A percentile compares a stretch with the other conserved stretches of the same genome.
phyloP scores from a whole-genome alignment of 2,113 vertebrate genomes.

The Leptodactylus fuscus region DNA sequence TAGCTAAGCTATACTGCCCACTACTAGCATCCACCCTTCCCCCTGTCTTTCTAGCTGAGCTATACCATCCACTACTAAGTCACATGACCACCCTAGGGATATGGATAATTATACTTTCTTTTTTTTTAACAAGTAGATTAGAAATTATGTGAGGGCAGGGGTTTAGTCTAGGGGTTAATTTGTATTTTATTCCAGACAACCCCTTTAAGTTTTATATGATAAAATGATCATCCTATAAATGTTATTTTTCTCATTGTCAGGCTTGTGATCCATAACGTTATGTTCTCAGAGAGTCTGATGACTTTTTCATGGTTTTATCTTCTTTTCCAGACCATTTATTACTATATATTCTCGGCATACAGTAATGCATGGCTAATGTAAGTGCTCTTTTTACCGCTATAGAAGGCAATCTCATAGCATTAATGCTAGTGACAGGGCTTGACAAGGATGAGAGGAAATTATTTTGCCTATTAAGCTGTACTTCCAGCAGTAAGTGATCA shows the following conservation, averaged over 20 bases:
- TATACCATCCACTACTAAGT: too few species aligned
- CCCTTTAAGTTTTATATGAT: neutral
- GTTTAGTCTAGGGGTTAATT: too few species aligned
- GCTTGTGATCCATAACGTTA: conserved; percentile 1
- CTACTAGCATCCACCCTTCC: too few species aligned
- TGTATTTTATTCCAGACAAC: too few species aligned
- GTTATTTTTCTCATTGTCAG: conserved; percentile 4
- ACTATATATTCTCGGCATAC: conserved; percentile 28
- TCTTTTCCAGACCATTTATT: conserved; percentile 38
- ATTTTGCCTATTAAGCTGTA: conserved; percentile 49
- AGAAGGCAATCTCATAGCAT: conserved; percentile 22
- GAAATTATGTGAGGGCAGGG: too few species aligned
- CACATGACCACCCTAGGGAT: too few species aligned
- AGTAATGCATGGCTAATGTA: conserved; percentile 45
- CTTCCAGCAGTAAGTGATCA: conserved; percentile 71
- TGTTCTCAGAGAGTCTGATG: neutral
- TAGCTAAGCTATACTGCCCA: too few species aligned
- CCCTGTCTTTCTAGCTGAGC: too few species aligned
- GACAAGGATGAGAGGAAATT: conserved; percentile 35
- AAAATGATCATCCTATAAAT: conserved; percentile 17
- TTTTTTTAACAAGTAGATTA: too few species aligned
- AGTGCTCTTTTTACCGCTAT: conserved; percentile 25
- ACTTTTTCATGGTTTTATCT: conserved; percentile 33
- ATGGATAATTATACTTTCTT: too few species aligned
- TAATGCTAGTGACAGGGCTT: conserved; percentile 38